Evolutionary conservation across 1,140 invertebrate genomes (phyloP), one percentile per base, ranked within the genome.

Genomic region (Marisa cornuarietis): DNA sequence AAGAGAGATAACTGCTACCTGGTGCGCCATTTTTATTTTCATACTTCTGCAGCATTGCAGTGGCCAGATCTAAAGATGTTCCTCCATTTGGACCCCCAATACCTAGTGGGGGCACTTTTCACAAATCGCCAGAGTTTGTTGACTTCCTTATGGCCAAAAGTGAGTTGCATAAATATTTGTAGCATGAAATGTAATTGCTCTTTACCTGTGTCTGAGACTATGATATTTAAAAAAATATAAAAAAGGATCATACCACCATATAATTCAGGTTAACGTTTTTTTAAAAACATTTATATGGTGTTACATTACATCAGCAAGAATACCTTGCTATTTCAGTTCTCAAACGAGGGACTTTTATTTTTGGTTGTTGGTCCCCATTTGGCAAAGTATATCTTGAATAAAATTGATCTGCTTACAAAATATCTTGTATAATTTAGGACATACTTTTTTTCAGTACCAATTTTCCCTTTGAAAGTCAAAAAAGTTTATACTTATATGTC

Each of bases 71-170:
- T 74, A 98, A 97, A 92, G 96, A 98, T 92, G 97, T 99, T 69
- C 96, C 97, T 80, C 93, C 97, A 71, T 99, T 99, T 91, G 98
- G 98, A 54, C 98, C 98, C 22, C 96, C 96, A 0, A 95, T 99
- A 76, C 95, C 95, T 75, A 93, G 95, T 85, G 94, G 95, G 78
- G 95, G 95, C 10, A 94, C 94, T 14, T 98, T 97, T 90, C 93
- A 94, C 18, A 98, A 98, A 92, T 95, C 95, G 78, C 95, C 96
- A 92, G 93, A 94, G 20, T 99, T 99, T 91, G 95, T 95, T 22
- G 96, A 99, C 89, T 97, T 99, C 90, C 92, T 99, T 42, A 90
- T 99, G 81, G 96, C 97, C 66, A 99, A 99, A 94, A 92, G 94
- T 94, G 89, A 85, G 86, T 86, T 62, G 20, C 66, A 26, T n/a